Evolutionary conservation across 2,113 vertebrate genomes (phyloP).

Genomic region (Picathartes gymnocephalus): DNA sequence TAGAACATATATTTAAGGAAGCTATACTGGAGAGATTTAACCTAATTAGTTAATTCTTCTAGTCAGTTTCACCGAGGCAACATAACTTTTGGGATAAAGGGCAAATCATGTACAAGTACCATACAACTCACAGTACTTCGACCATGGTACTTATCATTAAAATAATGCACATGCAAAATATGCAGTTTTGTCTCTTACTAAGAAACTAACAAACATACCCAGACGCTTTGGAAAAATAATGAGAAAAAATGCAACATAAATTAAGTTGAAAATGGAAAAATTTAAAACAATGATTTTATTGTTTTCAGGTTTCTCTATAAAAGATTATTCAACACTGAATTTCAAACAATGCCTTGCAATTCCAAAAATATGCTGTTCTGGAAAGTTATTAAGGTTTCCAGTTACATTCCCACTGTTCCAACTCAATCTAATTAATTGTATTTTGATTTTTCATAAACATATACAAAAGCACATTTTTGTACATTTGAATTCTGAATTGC

Average conservation of each 20-base stretch:
- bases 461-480: background rate
- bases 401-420: background rate
- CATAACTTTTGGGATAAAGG: background rate
- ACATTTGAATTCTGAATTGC: background rate
- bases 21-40: background rate
- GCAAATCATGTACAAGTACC: background rate
- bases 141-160: background rate
- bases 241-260: background rate
- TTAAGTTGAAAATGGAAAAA: background rate
- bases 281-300: background rate
- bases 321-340: background rate
- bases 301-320: background rate
- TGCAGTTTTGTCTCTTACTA: background rate
- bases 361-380: background rate
- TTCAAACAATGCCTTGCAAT: background rate
- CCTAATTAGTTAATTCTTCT: background rate
- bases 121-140: background rate
- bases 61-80: background rate
- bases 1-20: background rate
- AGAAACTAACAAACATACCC: background rate
- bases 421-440: background rate
- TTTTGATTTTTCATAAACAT: background rate
- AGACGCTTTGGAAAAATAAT: background rate
- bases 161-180: background rate
- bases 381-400: background rate